These are phyloP conservation scores for Cygnus olor DNA, from an alignment of 2,797 vertebrate species.

Conservation along the genomic window DNA sequence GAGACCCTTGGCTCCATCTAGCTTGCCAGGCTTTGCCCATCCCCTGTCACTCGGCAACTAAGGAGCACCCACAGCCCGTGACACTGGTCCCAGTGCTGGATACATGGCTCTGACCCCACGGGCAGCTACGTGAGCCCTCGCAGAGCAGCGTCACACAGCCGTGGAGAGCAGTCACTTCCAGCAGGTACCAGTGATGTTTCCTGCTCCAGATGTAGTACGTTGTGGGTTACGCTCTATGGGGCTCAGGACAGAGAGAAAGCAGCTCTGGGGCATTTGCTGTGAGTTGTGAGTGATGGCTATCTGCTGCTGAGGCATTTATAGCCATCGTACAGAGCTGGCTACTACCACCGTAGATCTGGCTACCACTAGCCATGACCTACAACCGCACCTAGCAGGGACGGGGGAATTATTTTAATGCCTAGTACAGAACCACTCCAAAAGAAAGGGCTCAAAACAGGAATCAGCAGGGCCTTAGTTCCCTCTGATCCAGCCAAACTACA, in stretches of 20 bases:
- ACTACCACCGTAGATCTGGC: not conserved
- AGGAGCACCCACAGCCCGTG: fast-evolving
- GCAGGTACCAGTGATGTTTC: not conserved
- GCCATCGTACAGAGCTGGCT: not conserved
- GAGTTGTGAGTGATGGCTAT: not conserved
- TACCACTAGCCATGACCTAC: not conserved
- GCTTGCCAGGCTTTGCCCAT: not conserved
- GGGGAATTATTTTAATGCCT: not conserved
- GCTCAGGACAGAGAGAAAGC: not conserved
- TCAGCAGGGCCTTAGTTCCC: not conserved
- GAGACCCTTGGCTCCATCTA: not conserved
- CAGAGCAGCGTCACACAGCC: not conserved
- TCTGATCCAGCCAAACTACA: slow-evolving; percentile 6
- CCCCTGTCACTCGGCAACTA: not conserved
- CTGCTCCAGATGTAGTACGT: not conserved
- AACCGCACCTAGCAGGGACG: not conserved
- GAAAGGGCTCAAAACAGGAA: slow-evolving; percentile 43
- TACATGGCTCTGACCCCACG: not conserved
- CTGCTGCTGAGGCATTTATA: not conserved
- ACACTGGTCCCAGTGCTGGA: not conserved
- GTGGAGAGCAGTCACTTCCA: not conserved
- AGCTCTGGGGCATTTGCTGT: not conserved
- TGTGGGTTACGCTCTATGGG: not conserved
- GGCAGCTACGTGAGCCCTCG: not conserved
- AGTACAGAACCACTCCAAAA: not conserved